Percentiles rank a stretch among this genome's conserved stretches.
These are phyloP conservation scores for Papilio polyxenes DNA, from an alignment of 1,140 invertebrate species.

Conservation along the genomic window DNA sequence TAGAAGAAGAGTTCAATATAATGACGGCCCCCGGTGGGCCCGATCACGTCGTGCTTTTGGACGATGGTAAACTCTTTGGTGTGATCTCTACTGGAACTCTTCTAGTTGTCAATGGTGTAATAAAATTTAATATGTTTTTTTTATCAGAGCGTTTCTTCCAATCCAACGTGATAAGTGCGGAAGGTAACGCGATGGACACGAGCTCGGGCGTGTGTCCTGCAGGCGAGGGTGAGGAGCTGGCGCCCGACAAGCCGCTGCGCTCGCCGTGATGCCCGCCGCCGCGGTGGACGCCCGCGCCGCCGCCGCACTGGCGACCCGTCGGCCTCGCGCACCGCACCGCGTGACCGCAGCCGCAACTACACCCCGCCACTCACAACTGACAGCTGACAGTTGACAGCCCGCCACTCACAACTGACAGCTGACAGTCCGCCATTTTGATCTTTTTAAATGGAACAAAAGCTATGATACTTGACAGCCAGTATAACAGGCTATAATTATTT, in stretches of 20 bases:
- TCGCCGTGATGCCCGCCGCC: slow-evolving; percentile 72
- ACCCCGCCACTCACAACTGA: not conserved
- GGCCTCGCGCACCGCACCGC: slow-evolving; percentile 56
- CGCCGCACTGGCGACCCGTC: slow-evolving; percentile 74
- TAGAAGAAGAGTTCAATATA: slow-evolving; percentile 97
- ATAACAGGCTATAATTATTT: too few species aligned
- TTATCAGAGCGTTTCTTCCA: slow-evolving; percentile 78
- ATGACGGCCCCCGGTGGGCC: slow-evolving; percentile 88
- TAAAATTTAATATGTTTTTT: too few species aligned
- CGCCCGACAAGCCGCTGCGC: slow-evolving; percentile 72
- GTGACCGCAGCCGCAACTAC: not conserved
- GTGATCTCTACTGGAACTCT: not conserved
- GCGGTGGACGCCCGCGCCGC: slow-evolving; percentile 73
- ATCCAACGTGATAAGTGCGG: slow-evolving; percentile 78
- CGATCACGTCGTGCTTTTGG: slow-evolving; percentile 86
- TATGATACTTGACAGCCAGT: too few species aligned
- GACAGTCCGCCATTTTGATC: not conserved
- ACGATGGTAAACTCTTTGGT: slow-evolving; percentile 82
- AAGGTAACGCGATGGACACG: slow-evolving; percentile 75
- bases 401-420: too few species aligned
- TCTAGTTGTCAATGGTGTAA: too few species aligned
- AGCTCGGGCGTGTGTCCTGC: slow-evolving; percentile 56
- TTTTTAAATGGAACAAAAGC: not conserved
- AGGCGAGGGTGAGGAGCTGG: slow-evolving; percentile 65
- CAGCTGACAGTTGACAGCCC: not conserved